Percentiles rank a stretch among this genome's conserved stretches.
Evolutionary conservation across 2,888 invertebrate species (phyloP).

Genomic region (Neocrepidodera transversa): DNA sequence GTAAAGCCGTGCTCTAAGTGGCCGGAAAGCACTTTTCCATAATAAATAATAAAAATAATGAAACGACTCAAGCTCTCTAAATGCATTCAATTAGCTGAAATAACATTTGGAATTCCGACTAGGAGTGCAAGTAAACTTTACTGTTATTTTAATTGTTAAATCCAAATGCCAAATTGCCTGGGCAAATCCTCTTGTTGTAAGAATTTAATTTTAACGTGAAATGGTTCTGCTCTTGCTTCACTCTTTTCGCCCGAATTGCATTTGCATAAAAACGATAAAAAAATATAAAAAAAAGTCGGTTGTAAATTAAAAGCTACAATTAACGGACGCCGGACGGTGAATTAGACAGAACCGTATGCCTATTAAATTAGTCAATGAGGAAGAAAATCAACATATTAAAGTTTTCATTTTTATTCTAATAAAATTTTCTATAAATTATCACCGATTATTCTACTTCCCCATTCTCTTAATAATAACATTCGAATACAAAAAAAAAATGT

Average conservation of each 20-base stretch:
- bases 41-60: conserved; percentile 14
- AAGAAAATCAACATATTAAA: no score
- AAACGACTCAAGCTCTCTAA: conserved; percentile 17
- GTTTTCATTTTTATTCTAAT: no score
- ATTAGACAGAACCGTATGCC: neutral
- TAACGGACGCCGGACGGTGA: neutral
- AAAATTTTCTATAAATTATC: no score
- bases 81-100: conserved; percentile 36
- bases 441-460: no score
- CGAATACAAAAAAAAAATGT: no score
- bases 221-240: neutral
- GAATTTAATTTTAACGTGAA: conserved; percentile 17
- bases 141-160: conserved; percentile 27
- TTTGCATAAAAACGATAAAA: conserved; percentile 3
- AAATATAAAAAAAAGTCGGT: neutral
- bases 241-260: neutral
- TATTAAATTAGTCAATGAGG: neutral
- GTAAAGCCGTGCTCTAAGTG: conserved; percentile 1
- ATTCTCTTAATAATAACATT: no score
- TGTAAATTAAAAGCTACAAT: conserved; percentile 11
- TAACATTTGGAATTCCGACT: conserved; percentile 32
- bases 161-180: conserved; percentile 25
- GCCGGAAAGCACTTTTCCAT: conserved; percentile 1
- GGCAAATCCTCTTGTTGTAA: conserved; percentile 20
- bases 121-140: conserved; percentile 26